Evolutionary conservation across 2,888 invertebrate genomes (phyloP).

Genomic region (Eudemis profundana): DNA sequence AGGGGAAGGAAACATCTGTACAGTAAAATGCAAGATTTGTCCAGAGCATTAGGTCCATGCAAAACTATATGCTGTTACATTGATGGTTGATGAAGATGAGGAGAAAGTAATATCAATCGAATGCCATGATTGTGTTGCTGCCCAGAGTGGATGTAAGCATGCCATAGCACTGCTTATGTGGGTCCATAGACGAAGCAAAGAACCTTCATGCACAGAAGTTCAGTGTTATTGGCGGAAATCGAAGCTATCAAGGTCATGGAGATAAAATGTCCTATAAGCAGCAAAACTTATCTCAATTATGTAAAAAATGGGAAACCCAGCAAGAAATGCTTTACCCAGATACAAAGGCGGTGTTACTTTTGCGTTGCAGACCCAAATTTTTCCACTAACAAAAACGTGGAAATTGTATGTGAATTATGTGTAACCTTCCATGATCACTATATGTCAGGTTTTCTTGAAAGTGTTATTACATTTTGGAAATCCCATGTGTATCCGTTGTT

Average conservation of each 20-base stretch:
- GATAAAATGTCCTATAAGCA: too few species aligned
- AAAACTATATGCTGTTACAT: conserved; percentile 48
- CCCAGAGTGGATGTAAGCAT: conserved; percentile 31
- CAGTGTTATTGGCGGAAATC: conserved; percentile 38
- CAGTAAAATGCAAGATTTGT: conserved; percentile 48
- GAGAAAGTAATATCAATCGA: background rate
- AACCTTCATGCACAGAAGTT: conserved; percentile 31
- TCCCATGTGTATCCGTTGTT: too few species aligned
- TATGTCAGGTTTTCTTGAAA: too few species aligned
- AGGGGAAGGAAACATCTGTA: conserved; percentile 49
- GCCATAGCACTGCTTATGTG: conserved; percentile 36
- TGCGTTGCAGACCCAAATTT: background rate
- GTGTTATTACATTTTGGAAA: too few species aligned
- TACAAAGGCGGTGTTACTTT: background rate
- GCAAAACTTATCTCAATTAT: too few species aligned
- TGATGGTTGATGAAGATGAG: conserved; percentile 20
- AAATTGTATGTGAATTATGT: too few species aligned
- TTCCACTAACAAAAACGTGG: background rate
- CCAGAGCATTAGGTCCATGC: conserved; percentile 46
- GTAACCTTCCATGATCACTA: too few species aligned
- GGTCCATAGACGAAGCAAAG: conserved; percentile 33
- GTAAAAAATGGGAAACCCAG: too few species aligned
- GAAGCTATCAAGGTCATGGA: conserved; percentile 18
- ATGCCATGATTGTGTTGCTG: conserved; percentile 17
- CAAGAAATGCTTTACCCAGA: too few species aligned